phyloP scores from a whole-genome alignment of 2,113 vertebrate genomes.

The Trogon surrucura region DNA sequence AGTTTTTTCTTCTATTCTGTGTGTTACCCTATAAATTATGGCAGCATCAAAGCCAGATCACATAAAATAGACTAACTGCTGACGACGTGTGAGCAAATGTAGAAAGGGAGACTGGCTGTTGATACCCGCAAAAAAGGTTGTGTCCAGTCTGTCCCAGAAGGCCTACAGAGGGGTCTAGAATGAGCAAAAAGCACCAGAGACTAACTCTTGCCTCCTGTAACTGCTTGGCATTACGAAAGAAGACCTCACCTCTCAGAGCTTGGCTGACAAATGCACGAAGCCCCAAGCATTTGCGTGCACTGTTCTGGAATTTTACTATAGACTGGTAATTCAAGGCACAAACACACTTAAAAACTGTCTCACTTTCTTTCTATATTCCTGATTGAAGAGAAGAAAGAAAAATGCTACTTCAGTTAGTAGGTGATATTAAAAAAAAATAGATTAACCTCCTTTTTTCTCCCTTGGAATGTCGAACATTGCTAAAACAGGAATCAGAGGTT shows the following conservation, averaged over 20 bases:
- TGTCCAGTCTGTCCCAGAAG: not conserved
- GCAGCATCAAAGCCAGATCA: not conserved
- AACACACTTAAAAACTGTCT: not conserved
- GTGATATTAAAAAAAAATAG: not conserved
- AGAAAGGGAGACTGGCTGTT: not conserved
- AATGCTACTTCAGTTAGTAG: not conserved
- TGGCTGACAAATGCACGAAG: not conserved
- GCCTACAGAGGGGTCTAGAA: not conserved
- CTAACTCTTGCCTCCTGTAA: not conserved
- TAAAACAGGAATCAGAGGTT: not conserved
- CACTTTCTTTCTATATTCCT: not conserved
- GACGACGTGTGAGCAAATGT: not conserved
- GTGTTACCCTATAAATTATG: not conserved
- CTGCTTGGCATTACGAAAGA: not conserved
- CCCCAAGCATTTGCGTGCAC: not conserved
- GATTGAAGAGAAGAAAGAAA: not conserved
- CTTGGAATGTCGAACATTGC: not conserved
- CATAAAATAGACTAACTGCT: not conserved
- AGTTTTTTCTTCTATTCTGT: not conserved
- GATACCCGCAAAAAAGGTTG: not conserved
- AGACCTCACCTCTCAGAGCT: not conserved
- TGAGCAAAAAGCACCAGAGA: not conserved
- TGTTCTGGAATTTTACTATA: not conserved
- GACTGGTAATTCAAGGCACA: not conserved
- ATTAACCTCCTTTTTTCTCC: not conserved